Base-by-base conservation (phyloP, 2,113 vertebrate species). In the Petroica traversi region DNA sequence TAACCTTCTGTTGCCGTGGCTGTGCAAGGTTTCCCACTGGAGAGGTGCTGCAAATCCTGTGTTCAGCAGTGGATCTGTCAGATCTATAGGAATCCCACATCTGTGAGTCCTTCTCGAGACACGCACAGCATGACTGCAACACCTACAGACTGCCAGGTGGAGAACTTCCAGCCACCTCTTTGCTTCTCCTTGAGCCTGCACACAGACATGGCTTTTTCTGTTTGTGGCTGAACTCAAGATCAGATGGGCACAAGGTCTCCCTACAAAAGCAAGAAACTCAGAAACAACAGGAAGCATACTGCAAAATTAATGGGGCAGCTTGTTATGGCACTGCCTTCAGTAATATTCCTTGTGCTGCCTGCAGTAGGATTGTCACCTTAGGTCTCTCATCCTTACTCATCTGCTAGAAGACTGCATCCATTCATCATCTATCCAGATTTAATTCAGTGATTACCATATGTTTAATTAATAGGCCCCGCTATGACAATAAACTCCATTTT, bases 401-500 rank as follows among this genome's bases (percentile, higher is more conserved):
- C 80, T 7, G 7, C 63, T 80, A 80, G 59, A 67, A 88, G 62
- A 86, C 33, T 38, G 67, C 43, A 40, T 69, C 78, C 67, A 83
- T 94, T 83, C 87, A 95, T 94, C 87, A 81, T 52, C 63, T 45
- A 85, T 29, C 82, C 67, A 46, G 61, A 77, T 22, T 83, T 51
- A 91, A 88, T 88, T 73, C 74, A 15, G 41, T 55, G 83, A 73
- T 94, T 88, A 94, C 92, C 92, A 75, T 61, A 88, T 40, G 46
- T 79, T 89, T 82, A 95, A 95, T 82, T 92, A 85, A 92, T 58
- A 95, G 87, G 68, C 85, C 89, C 71, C 3, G 1, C 78, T 67
- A 73, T 69, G 78, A 92, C 74, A 74, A 93, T 62, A 82, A 75
- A 52, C 59, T 88, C 89, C 55, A 48, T 61, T 94, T 83, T 68